Conservation (phyloP, 2,113 vertebrate genomes). For the Scalopus aquaticus region DNA sequence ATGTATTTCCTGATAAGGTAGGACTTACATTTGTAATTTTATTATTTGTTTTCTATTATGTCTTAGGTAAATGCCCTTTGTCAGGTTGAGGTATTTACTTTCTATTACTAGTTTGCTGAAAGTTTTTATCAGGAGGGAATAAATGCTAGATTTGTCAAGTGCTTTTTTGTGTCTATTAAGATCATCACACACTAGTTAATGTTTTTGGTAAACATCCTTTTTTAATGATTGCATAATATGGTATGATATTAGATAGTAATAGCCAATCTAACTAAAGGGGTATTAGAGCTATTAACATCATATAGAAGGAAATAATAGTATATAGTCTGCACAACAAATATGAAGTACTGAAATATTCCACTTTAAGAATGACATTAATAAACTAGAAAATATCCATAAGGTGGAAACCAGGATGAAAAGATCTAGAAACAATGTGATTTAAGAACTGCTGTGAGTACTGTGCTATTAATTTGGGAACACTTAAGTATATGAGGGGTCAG, state of each 20-base stretch:
- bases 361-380: not conserved
- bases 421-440: not conserved
- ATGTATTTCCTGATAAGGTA: not conserved
- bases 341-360: not conserved
- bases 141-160: conserved; percentile 4
- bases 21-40: not conserved
- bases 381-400: conserved; percentile 11
- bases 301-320: not conserved
- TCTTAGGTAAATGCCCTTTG: not conserved
- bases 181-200: not conserved
- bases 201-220: conserved; percentile 14
- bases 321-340: conserved; percentile 12
- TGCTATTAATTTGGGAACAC: conserved; percentile 7
- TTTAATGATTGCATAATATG: not conserved
- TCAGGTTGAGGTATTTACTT: conserved; percentile 1
- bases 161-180: not conserved
- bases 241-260: not conserved
- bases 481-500: not conserved
- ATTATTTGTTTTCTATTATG: not conserved
- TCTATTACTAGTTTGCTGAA: not conserved
- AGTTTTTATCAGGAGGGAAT: not conserved
- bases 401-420: not conserved
- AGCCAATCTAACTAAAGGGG: not conserved
- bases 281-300: not conserved
- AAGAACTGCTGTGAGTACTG: not conserved